Percentiles rank a stretch among this genome's conserved stretches.
phyloP scores from a whole-genome alignment of 1,140 invertebrate genomes.

The Phymastichus coffea region DNA sequence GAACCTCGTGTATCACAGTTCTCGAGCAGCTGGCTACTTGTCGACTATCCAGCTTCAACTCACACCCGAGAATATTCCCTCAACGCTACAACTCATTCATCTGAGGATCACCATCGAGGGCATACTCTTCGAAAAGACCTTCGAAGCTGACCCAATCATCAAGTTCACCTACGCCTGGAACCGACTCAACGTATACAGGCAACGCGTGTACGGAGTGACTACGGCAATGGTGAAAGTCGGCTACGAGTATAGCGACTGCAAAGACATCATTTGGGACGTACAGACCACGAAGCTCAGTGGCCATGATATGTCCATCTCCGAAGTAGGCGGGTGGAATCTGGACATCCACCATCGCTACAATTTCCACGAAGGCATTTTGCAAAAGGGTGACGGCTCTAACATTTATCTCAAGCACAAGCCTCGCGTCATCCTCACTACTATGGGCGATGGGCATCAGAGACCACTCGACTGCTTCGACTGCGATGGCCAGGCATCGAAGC shows the following conservation, averaged over 20 bases:
- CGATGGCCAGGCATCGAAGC: slow-evolving; percentile 78
- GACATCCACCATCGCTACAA: slow-evolving; percentile 97
- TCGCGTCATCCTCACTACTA: slow-evolving; percentile 83
- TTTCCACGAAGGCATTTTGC: slow-evolving; percentile 95
- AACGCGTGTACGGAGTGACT: slow-evolving; percentile 89
- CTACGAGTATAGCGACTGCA: slow-evolving; percentile 92
- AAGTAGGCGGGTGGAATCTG: slow-evolving; percentile 95
- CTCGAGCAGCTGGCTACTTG: slow-evolving; percentile 85
- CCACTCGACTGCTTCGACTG: slow-evolving; percentile 81
- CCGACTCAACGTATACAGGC: slow-evolving; percentile 91
- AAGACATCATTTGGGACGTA: slow-evolving; percentile 92
- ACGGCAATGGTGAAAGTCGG: slow-evolving; percentile 93
- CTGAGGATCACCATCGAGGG: slow-evolving; percentile 92
- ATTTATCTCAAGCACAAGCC: slow-evolving; percentile 95
- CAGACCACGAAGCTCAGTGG: slow-evolving; percentile 93
- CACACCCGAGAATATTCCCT: slow-evolving; percentile 81
- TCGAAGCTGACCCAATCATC: slow-evolving; percentile 93
- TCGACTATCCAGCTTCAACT: slow-evolving; percentile 93
- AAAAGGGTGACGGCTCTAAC: slow-evolving; percentile 96
- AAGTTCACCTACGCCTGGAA: slow-evolving; percentile 98
- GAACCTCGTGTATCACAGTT: slow-evolving; percentile 94
- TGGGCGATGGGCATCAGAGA: slow-evolving; percentile 90
- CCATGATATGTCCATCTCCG: slow-evolving; percentile 94
- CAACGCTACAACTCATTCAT: slow-evolving; percentile 81
- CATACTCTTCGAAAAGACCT: slow-evolving; percentile 86